Evolutionary conservation across 2,113 vertebrate species (phyloP).

Genomic region (Shinisaurus crocodilurus): DNA sequence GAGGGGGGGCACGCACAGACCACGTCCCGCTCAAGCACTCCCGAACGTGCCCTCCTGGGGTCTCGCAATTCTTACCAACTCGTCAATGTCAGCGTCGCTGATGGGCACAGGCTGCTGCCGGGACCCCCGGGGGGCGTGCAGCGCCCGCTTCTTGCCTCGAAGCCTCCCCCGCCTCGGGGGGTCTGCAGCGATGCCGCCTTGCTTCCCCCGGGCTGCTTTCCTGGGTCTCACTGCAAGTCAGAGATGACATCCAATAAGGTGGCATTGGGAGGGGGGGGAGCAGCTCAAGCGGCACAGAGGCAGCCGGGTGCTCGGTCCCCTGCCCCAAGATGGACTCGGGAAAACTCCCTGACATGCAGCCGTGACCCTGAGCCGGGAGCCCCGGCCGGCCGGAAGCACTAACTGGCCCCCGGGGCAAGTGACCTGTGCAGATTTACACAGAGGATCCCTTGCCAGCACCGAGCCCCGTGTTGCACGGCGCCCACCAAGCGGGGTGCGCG

Average conservation of each 20-base stretch:
- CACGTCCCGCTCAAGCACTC: conserved; percentile 50
- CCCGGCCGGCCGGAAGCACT: background rate
- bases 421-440: background rate
- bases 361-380: background rate
- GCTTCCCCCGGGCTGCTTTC: conserved; percentile 82
- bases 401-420: background rate
- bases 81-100: conserved; percentile 90
- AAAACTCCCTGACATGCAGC: background rate
- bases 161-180: conserved; percentile 75
- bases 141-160: conserved; percentile 82
- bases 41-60: background rate
- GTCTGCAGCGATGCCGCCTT: conserved; percentile 53
- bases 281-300: background rate
- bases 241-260: background rate
- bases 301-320: background rate
- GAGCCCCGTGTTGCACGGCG: too few relatives aligned
- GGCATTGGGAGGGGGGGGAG: background rate
- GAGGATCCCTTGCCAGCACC: background rate
- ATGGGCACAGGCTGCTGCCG: conserved; percentile 75
- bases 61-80: conserved; percentile 85
- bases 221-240: conserved; percentile 88
- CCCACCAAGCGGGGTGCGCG: background rate
- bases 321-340: background rate
- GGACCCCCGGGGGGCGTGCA: conserved; percentile 72
- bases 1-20: background rate